phyloP scores from a whole-genome alignment of 2,888 invertebrate genomes.

The Leptinotarsa juncta region DNA sequence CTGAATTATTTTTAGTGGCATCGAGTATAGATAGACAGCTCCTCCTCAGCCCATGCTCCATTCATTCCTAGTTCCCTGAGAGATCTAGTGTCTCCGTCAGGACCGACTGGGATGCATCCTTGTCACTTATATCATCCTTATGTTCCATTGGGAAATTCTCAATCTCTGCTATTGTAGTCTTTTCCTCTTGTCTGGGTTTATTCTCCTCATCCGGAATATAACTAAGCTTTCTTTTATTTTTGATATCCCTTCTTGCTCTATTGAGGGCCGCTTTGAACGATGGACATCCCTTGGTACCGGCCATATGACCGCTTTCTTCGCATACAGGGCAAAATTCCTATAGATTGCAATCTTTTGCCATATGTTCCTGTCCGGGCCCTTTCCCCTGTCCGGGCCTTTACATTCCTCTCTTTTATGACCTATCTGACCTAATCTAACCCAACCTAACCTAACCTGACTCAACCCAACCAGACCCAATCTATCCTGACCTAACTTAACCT shows the following conservation, averaged over 20 bases:
- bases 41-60: not conserved
- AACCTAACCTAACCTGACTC: too few relatives aligned
- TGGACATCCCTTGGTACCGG: slow-evolving; percentile 21
- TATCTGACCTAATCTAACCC: too few relatives aligned
- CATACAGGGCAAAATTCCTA: slow-evolving; percentile 17
- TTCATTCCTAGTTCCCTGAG: not conserved
- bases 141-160: too few relatives aligned
- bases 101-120: not conserved
- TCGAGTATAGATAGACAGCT: not conserved
- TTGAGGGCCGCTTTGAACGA: slow-evolving; percentile 20
- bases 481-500: too few relatives aligned
- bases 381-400: slow-evolving; percentile 11
- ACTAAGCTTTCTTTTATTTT: not conserved
- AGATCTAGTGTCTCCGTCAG: too few relatives aligned
- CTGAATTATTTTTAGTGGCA: not conserved
- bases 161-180: too few relatives aligned
- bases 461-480: too few relatives aligned
- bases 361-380: not conserved
- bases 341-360: not conserved
- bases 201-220: too few relatives aligned
- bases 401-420: slow-evolving; percentile 15
- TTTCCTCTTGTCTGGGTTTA: too few relatives aligned
- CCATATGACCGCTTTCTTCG: slow-evolving; percentile 9
- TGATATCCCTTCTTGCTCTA: slow-evolving; percentile 11
- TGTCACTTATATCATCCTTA: too few relatives aligned